A percentile compares a stretch with the other conserved stretches of the same genome.
Conservation (phyloP, 2,888 invertebrate species). For the Pseudeuparius sepicola region DNA sequence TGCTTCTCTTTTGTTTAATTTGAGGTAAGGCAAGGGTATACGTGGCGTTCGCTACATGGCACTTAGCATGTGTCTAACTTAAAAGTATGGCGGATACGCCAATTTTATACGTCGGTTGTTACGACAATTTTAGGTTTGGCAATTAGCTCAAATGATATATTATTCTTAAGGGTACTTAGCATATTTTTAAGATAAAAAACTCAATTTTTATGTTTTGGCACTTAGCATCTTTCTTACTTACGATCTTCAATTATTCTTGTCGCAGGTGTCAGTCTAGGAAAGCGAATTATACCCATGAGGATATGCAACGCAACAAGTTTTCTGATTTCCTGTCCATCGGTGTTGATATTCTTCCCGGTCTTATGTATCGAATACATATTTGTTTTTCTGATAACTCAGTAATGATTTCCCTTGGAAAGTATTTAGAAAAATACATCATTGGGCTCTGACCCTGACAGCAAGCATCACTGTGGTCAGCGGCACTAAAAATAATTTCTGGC, state of each 20-base stretch:
- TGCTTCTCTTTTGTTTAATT: no score
- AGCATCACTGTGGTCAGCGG: no score
- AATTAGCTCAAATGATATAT: slow-evolving; percentile 1
- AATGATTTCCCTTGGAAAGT: slow-evolving; percentile 16
- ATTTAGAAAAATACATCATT: slow-evolving; percentile 17
- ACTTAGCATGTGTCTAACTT: slow-evolving; percentile 2
- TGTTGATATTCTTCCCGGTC: slow-evolving; percentile 13
- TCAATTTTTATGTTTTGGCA: no score
- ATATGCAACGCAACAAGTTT: slow-evolving; percentile 19
- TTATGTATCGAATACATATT: slow-evolving; percentile 19
- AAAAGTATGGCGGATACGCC: neutral
- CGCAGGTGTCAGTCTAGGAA: slow-evolving; percentile 18
- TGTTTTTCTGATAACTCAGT: slow-evolving; percentile 16
- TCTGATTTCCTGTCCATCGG: slow-evolving; percentile 16
- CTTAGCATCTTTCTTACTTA: no score
- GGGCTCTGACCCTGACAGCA: no score
- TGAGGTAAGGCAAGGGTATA: no score
- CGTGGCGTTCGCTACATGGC: no score
- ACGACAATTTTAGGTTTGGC: slow-evolving; percentile 3
- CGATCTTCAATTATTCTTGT: slow-evolving; percentile 19
- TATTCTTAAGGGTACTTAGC: no score
- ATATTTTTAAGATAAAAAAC: no score
- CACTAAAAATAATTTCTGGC: slow-evolving; percentile 9
- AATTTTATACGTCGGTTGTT: neutral
- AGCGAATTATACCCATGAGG: slow-evolving; percentile 19